phyloP scores from a whole-genome alignment of 2,888 invertebrate species.

The Diploptera punctata region DNA sequence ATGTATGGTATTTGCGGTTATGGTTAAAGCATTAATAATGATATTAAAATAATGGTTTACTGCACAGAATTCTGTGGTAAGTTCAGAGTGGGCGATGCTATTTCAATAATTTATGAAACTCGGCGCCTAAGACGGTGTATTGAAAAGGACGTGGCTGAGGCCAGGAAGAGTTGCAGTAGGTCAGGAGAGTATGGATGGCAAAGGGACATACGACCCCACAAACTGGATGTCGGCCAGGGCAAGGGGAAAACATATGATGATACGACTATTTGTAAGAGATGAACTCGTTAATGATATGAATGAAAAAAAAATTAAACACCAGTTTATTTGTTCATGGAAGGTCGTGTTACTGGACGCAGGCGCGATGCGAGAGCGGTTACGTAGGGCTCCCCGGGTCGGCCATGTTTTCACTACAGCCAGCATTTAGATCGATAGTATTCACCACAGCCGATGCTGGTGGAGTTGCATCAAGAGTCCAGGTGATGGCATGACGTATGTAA shows the following conservation, averaged over 20 bases:
- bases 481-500: not conserved
- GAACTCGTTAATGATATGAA: no score
- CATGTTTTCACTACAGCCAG: not conserved
- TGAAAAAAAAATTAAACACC: no score
- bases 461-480: not conserved
- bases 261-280: no score
- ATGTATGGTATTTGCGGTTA: no score
- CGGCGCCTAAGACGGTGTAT: no score
- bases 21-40: no score
- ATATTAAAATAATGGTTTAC: no score
- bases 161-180: not conserved
- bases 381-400: constrained; percentile 1
- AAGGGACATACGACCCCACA: not conserved
- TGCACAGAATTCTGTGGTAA: no score
- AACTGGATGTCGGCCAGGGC: not conserved
- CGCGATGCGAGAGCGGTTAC: not conserved
- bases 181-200: not conserved
- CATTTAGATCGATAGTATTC: not conserved
- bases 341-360: not conserved
- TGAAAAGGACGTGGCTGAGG: no score
- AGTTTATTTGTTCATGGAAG: no score
- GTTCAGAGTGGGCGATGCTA: no score
- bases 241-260: not conserved
- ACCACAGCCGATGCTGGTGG: not conserved
- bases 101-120: no score